Conservation (phyloP, 1,140 invertebrate genomes). For the Drosophila lini region DNA sequence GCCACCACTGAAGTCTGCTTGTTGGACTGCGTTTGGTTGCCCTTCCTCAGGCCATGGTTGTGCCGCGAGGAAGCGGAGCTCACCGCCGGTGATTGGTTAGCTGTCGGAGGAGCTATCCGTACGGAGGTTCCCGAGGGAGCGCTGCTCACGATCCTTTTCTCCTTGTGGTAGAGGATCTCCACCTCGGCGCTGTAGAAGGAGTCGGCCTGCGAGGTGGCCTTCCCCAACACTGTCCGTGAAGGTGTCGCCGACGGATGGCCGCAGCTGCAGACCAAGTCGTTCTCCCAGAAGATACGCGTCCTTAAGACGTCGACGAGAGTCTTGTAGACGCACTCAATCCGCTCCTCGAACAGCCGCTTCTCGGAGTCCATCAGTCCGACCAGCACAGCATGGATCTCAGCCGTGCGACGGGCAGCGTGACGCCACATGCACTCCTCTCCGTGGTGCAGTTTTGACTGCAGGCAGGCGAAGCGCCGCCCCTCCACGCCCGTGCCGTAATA, state of each 20-base stretch:
- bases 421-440: constrained; percentile 65
- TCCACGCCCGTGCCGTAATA: constrained; percentile 55
- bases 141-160: constrained; percentile 3
- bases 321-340: constrained; percentile 71
- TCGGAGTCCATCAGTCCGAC: constrained; percentile 63
- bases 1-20: background rate
- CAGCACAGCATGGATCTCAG: constrained; percentile 58
- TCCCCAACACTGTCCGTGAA: background rate
- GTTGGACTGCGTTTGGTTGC: background rate
- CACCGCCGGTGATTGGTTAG: background rate
- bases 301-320: constrained; percentile 38
- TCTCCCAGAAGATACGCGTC: constrained; percentile 20
- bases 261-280: constrained; percentile 12
- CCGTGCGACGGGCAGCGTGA: constrained; percentile 66
- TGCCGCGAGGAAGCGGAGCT: constrained; percentile 15
- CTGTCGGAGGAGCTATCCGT: no score
- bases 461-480: constrained; percentile 8
- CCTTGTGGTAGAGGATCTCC: constrained; percentile 44
- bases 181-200: constrained; percentile 19
- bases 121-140: background rate
- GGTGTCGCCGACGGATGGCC: background rate
- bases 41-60: constrained; percentile 18
- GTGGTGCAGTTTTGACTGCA: constrained; percentile 28
- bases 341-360: constrained; percentile 53
- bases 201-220: background rate